These are phyloP conservation scores for Formicarius rufipectus DNA, from an alignment of 2,113 vertebrate species.

Conservation along the genomic window DNA sequence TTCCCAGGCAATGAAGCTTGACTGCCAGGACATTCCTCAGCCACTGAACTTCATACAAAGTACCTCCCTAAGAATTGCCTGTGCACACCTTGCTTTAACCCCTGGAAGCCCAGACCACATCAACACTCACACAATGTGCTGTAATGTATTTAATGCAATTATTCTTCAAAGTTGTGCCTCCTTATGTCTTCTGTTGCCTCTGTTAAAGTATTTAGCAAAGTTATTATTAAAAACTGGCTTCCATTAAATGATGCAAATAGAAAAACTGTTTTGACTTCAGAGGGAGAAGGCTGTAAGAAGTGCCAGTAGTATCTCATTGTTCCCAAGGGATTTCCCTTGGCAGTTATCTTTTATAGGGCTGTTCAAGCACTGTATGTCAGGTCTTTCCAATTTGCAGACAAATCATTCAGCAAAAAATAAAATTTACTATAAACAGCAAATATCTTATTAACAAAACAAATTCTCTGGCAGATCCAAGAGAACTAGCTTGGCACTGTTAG, in stretches of 20 bases:
- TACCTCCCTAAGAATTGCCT: not conserved
- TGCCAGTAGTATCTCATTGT: not conserved
- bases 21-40: constrained; percentile 48
- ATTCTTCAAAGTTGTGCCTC: not conserved
- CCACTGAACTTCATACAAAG: constrained; percentile 6
- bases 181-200: not conserved
- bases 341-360: constrained; percentile 17
- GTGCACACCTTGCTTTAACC: constrained; percentile 30
- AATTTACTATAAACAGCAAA: not conserved
- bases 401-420: not conserved
- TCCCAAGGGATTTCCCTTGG: not conserved
- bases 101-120: not conserved
- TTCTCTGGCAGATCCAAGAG: not conserved
- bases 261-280: not conserved
- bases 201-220: not conserved
- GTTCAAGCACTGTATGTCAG: not conserved
- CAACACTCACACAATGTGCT: not conserved
- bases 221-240: not conserved
- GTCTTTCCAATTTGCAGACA: constrained; percentile 1
- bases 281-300: not conserved
- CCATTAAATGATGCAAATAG: not conserved
- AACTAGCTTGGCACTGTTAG: not conserved
- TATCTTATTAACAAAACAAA: constrained; percentile 27
- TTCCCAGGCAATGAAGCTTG: constrained; percentile 57
- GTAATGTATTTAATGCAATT: not conserved